These are phyloP conservation scores for Anthonomus grandis DNA, from an alignment of 1,140 invertebrate genomes.

Conservation along the genomic window DNA sequence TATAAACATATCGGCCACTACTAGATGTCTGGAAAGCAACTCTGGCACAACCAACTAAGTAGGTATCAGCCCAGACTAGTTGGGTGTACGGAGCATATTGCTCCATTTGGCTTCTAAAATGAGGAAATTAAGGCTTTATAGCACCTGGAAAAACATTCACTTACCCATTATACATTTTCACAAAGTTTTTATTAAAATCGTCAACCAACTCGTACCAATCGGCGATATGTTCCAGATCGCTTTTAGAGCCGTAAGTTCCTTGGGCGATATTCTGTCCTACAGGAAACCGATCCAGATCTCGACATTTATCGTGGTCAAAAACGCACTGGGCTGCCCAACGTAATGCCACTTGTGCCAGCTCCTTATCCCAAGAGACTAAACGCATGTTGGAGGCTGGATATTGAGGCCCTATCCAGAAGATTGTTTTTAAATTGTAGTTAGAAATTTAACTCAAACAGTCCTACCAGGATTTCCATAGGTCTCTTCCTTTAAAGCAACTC, in stretches of 20 bases:
- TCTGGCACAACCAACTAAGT: slow-evolving; percentile 41
- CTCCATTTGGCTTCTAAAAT: not conserved
- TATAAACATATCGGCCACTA: slow-evolving; percentile 29
- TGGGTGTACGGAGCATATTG: slow-evolving; percentile 48
- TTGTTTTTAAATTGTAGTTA: not conserved
- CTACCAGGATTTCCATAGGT: slow-evolving; percentile 47
- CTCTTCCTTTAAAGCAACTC: slow-evolving; percentile 52
- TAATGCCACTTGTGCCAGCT: slow-evolving; percentile 58
- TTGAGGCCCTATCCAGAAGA: slow-evolving; percentile 52
- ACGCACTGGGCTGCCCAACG: slow-evolving; percentile 62
- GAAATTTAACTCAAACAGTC: not conserved
- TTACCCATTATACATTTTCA: slow-evolving; percentile 4
- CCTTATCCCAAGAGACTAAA: slow-evolving; percentile 59
- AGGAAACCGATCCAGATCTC: slow-evolving; percentile 48
- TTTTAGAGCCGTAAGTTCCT: slow-evolving; percentile 36
- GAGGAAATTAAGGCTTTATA: not conserved
- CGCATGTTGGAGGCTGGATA: slow-evolving; percentile 56
- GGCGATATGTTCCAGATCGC: slow-evolving; percentile 33
- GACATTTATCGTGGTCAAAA: slow-evolving; percentile 55
- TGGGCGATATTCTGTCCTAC: slow-evolving; percentile 46
- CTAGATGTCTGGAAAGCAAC: slow-evolving; percentile 33
- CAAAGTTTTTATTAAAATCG: slow-evolving; percentile 27
- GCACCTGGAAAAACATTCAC: not conserved
- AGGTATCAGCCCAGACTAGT: slow-evolving; percentile 51
- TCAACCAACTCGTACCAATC: slow-evolving; percentile 40